phyloP scores from a whole-genome alignment of 1,140 invertebrate species.

The Micrasema minimum region DNA sequence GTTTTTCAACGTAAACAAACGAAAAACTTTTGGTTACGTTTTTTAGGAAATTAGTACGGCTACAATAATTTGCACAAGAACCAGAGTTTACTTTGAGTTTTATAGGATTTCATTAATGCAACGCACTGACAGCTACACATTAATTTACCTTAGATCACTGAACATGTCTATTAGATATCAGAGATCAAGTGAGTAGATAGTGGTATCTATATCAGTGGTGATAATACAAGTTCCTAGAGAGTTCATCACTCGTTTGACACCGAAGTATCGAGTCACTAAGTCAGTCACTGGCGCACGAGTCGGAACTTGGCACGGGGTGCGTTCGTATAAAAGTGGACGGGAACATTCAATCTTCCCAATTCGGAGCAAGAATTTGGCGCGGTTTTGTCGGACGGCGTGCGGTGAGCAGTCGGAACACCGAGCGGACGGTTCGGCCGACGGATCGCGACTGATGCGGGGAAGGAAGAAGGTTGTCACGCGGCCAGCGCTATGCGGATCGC shows the following conservation, averaged over 20 bases:
- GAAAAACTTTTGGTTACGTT: background rate
- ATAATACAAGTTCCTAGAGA: background rate
- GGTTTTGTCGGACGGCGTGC: constrained; percentile 1
- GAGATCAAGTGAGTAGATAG: background rate
- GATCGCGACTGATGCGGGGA: constrained; percentile 33
- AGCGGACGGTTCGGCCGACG: constrained; percentile 30
- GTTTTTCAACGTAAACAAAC: constrained; percentile 20
- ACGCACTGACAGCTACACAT: background rate
- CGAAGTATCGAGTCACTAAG: background rate
- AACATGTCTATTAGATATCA: background rate
- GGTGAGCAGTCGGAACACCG: constrained; percentile 1
- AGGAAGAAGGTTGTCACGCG: constrained; percentile 30
- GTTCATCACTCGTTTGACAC: constrained; percentile 20
- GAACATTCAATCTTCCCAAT: background rate
- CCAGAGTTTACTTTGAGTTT: no score
- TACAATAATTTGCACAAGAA: no score
- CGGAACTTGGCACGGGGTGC: background rate
- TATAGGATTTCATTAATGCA: no score
- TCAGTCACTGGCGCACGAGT: background rate
- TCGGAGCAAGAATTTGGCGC: constrained; percentile 14
- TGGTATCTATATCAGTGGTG: background rate
- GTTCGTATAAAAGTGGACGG: background rate
- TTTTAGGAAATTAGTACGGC: no score
- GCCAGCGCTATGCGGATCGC: constrained; percentile 27
- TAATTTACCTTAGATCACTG: background rate